phyloP scores from a whole-genome alignment of 2,113 vertebrate species.

The Tauraco erythrolophus region DNA sequence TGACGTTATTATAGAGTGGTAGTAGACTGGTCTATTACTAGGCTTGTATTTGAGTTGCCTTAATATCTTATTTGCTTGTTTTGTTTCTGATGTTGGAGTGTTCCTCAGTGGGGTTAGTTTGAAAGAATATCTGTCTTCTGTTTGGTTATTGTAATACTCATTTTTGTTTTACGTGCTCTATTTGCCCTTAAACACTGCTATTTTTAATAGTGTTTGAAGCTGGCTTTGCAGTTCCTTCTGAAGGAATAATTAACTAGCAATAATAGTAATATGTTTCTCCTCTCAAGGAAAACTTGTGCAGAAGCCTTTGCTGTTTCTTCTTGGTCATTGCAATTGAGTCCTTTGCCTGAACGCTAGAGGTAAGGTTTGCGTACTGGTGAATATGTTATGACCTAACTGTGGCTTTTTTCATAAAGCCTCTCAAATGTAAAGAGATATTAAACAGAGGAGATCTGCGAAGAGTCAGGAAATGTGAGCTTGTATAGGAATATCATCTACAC shows the following conservation, averaged over 20 bases:
- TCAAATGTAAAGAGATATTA: background rate
- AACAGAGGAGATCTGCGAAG: background rate
- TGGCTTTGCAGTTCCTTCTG: background rate
- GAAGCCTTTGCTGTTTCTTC: background rate
- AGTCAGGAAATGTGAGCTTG: background rate
- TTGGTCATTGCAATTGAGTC: background rate
- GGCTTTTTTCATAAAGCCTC: background rate
- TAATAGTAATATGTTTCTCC: background rate
- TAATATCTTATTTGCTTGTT: background rate
- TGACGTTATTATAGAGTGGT: background rate
- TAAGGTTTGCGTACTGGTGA: background rate
- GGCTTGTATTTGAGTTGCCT: background rate
- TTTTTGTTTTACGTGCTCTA: background rate
- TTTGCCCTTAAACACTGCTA: background rate
- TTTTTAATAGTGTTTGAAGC: background rate
- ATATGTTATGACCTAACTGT: background rate
- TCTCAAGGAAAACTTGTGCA: background rate
- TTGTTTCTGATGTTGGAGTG: background rate
- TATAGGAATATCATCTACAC: background rate
- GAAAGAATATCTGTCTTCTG: background rate
- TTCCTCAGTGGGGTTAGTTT: background rate
- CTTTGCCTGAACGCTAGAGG: background rate
- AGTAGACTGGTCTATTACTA: background rate
- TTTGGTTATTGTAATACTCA: background rate
- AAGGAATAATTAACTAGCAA: background rate